These are phyloP conservation scores for Tetragonula carbonaria DNA, from an alignment of 2,888 invertebrate genomes.

Conservation along the genomic window DNA sequence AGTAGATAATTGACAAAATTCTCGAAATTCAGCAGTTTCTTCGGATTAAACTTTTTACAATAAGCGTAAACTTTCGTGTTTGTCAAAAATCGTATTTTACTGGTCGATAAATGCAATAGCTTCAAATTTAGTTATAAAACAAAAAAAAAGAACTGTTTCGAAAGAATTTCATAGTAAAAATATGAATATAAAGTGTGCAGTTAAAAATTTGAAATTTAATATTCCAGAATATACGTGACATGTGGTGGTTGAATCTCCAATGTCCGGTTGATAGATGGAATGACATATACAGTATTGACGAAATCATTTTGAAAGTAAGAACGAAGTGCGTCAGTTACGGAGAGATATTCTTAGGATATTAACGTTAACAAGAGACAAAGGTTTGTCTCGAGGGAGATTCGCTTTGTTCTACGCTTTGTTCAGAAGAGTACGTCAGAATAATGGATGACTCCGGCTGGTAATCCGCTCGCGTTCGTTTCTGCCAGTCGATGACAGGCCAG, in stretches of 20 bases:
- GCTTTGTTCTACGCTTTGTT: constrained; percentile 35
- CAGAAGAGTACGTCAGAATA: constrained; percentile 44
- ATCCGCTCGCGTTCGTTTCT: constrained; percentile 47
- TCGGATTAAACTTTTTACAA: neutral
- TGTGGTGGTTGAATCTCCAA: too few relatives aligned
- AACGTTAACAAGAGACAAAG: constrained; percentile 38
- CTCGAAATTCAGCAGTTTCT: too few relatives aligned
- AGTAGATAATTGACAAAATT: too few relatives aligned
- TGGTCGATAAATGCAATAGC: neutral
- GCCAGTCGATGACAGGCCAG: constrained; percentile 57
- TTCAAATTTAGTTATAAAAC: too few relatives aligned
- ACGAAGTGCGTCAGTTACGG: neutral
- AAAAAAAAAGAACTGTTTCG: too few relatives aligned
- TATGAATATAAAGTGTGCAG: too few relatives aligned
- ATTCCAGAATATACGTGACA: too few relatives aligned
- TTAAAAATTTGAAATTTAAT: too few relatives aligned
- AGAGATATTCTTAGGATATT: constrained; percentile 51
- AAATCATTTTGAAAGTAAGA: neutral
- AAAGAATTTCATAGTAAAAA: too few relatives aligned
- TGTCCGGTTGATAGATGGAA: too few relatives aligned
- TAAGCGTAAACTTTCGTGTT: neutral
- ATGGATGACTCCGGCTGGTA: constrained; percentile 59
- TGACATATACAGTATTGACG: too few relatives aligned
- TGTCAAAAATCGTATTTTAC: neutral
- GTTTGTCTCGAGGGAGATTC: constrained; percentile 24